Percentiles rank a stretch among this genome's conserved stretches.
Conservation (phyloP, 2,797 vertebrate species). For the Hafferia zeledoni region DNA sequence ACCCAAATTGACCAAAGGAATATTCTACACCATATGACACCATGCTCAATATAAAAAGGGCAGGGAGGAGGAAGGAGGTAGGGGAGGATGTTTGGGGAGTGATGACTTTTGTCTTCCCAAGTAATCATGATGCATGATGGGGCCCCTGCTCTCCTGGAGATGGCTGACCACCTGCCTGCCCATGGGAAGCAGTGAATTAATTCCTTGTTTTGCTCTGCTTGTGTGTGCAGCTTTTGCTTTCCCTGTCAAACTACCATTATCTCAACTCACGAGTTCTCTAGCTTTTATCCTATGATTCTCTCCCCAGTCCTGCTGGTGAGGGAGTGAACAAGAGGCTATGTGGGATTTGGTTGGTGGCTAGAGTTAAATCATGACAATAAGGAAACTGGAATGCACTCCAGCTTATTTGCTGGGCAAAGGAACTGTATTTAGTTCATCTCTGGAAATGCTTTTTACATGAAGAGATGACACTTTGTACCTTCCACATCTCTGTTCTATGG, state of each 20-base stretch:
- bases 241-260: neutral
- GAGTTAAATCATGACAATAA: neutral
- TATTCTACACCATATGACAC: neutral
- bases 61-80: neutral
- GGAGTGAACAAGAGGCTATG: neutral
- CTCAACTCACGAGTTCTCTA: neutral
- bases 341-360: neutral
- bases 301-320: neutral
- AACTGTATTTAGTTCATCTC: neutral
- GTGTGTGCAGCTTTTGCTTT: neutral
- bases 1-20: neutral
- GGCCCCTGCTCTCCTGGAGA: neutral
- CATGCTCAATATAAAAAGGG: neutral
- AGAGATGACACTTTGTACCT: neutral
- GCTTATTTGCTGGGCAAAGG: neutral
- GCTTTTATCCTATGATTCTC: neutral
- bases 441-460: neutral
- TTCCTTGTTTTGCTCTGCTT: neutral
- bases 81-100: neutral
- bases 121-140: neutral
- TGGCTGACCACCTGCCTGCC: neutral
- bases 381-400: neutral
- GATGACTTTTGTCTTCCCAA: neutral
- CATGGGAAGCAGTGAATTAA: neutral
- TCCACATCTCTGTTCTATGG: accelerated